Base-by-base conservation (phyloP, 1,140 invertebrate species). In the Acromyrmex echinatior region DNA sequence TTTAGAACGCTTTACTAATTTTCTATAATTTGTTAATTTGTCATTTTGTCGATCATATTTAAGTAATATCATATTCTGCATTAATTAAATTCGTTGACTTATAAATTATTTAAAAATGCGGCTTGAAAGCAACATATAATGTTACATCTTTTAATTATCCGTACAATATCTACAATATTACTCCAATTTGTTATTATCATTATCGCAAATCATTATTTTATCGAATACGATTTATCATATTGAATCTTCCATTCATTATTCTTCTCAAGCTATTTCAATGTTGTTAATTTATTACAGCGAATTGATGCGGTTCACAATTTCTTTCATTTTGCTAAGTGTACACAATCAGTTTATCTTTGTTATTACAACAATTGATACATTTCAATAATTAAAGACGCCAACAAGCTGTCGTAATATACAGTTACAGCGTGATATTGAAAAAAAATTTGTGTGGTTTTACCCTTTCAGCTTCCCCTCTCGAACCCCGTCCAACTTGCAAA, bases 401-500 rank as follows among this genome's bases (percentile, higher is more conserved):
- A 18, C 2, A 21, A 35, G 28, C 12, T 49, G 7, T 6, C n/a
- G n/a, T 81, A 73, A 58, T 6, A 35, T 9, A 16, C 25, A 25
- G 25, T 71, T 21, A 51, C 9, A 45, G n/a, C 6, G 35, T n/a
- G 3, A 18, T 49, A 49, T 73, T 39, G 79, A 14, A 74, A 82
- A 82, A 35, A 60, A 74, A 45, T 73, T 58, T 73, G 25, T 25
- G 62, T 62, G 62, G 39, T 73, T 73, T 82, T 73, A 58, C n/a
- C 21, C 35, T 25, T 10, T 63, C 31, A 16, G 1, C 4, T 0
- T 4, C 12, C n/a, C 28, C 39, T 49, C 14, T 58, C 31, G 18
- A 14, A 49, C 39, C 14, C 9, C 39, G 60, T 60, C 7, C 39
- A 81, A 71, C n/a, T 82, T 82, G 39, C 68, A 60, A 82, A 73